These are phyloP conservation scores for Meloidogyne chitwoodi DNA, from an alignment of 1,140 invertebrate species.

Conservation along the genomic window DNA sequence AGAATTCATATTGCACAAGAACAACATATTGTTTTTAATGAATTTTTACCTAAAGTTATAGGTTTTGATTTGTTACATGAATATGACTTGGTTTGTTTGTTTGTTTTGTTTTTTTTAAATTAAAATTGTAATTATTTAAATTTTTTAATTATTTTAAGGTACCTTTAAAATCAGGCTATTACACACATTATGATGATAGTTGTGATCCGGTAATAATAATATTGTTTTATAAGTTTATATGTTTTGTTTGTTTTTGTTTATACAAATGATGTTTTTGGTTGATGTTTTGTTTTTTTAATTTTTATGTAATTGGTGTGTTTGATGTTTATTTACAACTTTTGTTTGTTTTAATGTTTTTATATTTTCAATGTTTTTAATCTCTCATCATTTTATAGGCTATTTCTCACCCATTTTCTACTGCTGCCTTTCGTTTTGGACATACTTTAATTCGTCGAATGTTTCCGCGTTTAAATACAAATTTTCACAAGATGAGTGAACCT, in stretches of 20 bases:
- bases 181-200: conserved; percentile 26
- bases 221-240: conserved; percentile 9
- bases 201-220: conserved; percentile 5
- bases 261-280: no score
- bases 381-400: conserved; percentile 18
- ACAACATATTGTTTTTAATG: conserved; percentile 58
- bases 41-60: conserved; percentile 60
- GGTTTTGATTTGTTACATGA: conserved; percentile 45
- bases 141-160: not conserved
- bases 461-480: conserved; percentile 45
- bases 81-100: conserved; percentile 35
- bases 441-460: conserved; percentile 65
- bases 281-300: not conserved
- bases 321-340: not conserved
- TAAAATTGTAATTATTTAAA: not conserved
- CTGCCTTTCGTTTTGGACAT: conserved; percentile 62
- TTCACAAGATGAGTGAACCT: conserved; percentile 46
- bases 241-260: not conserved
- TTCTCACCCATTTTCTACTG: conserved; percentile 49
- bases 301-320: not conserved
- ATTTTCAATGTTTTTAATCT: not conserved
- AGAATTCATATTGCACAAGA: conserved; percentile 67
- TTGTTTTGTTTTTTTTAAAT: not conserved
- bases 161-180: conserved; percentile 46
- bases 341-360: not conserved